Evolutionary conservation across 1,140 invertebrate species (phyloP), one percentile per base, ranked within the genome.

Genomic region (Heliconius melpomene): DNA sequence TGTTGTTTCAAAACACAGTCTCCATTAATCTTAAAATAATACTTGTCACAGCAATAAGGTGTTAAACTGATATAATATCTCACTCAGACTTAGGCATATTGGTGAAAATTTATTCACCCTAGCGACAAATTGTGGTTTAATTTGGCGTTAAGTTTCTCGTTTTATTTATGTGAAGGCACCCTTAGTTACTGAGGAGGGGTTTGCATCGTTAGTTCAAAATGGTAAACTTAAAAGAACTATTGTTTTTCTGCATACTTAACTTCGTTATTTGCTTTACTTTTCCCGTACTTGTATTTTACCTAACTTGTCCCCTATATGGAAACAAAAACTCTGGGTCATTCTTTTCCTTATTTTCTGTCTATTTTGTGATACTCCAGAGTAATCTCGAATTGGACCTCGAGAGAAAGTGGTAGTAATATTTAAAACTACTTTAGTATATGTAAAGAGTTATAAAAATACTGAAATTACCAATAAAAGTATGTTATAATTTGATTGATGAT

Each of bases 91-190:
- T 82, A 78, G 83, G 81, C 87, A 88, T 88, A 88, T 90, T 87
- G 86, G 84, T 81, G 74, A 75, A 86, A 91, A 91, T 91, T 88
- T 90, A 91, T 91, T 89, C 90, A 90, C 90, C 90, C 88, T 85
- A 83, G 80, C 79, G 82, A 80, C 85, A 89, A 89, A 89, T 87
- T 87, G 86, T 86, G 86, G 86, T 90, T 89, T 89, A 91, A 91
- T 91, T 87, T 87, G 82, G 84, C 87, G 86, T 90, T 90, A 90
- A 91, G 84, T 89, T 91, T 88, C 88, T 87, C 85, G 84, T 72
- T 84, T 86, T 86, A 87, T 89, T 89, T 89, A 88, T 89, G 86
- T 84, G 88, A 78, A 88, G 81, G 80, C 82, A 81, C 87, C 85
- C 85, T 83, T 78, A 86, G 38, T 36, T 20, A 52, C 50, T 18